These are phyloP conservation scores for Eurystomus glaucurus DNA, from an alignment of 2,797 vertebrate genomes.

Conservation along the genomic window DNA sequence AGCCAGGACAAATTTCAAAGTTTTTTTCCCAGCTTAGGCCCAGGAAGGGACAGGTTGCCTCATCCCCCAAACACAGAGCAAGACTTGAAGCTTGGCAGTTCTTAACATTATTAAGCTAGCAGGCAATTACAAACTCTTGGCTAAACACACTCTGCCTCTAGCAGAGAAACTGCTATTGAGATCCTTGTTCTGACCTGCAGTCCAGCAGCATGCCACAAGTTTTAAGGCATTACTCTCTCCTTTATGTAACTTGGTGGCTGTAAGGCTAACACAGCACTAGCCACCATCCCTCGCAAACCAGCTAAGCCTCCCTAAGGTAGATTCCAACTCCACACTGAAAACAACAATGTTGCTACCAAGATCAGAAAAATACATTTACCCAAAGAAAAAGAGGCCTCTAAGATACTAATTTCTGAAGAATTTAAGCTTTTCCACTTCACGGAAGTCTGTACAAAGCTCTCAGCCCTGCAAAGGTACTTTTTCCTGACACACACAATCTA, in stretches of 20 bases:
- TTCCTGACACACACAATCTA: not conserved
- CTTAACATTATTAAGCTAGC: not conserved
- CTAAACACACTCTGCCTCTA: not conserved
- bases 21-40: not conserved
- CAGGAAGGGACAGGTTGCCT: not conserved
- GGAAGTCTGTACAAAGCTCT: not conserved
- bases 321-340: not conserved
- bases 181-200: slow-evolving; percentile 44
- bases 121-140: slow-evolving; percentile 4
- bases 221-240: not conserved
- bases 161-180: not conserved
- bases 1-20: not conserved
- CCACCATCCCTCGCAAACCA: not conserved
- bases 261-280: not conserved
- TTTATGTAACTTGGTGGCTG: not conserved
- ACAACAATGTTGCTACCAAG: not conserved
- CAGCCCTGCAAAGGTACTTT: not conserved
- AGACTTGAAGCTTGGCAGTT: not conserved
- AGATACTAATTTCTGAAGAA: not conserved
- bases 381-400: not conserved
- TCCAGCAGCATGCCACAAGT: not conserved
- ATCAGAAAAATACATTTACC: not conserved
- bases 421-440: not conserved
- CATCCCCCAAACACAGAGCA: not conserved
- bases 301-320: not conserved